These are phyloP conservation scores for Esox masquinongy DNA, from an alignment of 2,797 vertebrate genomes.

Conservation along the genomic window DNA sequence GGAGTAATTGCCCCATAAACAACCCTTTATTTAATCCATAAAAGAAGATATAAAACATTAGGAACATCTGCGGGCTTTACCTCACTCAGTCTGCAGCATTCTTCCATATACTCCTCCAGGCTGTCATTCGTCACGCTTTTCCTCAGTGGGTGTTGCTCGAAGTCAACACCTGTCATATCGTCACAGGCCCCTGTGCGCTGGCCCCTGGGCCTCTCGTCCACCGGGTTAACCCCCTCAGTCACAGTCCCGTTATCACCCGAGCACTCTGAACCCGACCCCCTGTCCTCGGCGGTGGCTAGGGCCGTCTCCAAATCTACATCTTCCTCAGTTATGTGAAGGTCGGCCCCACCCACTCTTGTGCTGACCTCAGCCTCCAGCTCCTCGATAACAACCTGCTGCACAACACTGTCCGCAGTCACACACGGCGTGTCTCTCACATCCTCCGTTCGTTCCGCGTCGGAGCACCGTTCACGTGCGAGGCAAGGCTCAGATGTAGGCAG, in stretches of 20 bases:
- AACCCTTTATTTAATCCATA: background rate
- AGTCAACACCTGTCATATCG: slow-evolving; percentile 51
- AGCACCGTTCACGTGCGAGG: slow-evolving; percentile 46
- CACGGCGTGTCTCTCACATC: slow-evolving; percentile 16
- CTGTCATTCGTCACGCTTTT: slow-evolving; percentile 79
- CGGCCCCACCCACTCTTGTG: slow-evolving; percentile 19
- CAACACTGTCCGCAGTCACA: slow-evolving; percentile 6
- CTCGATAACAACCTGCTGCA: slow-evolving; percentile 3
- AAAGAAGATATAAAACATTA: background rate
- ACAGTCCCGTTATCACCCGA: slow-evolving; percentile 23
- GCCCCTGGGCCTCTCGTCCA: slow-evolving; percentile 48
- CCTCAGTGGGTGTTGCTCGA: slow-evolving; percentile 62
- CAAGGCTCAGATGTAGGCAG: slow-evolving; percentile 55
- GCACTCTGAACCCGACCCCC: slow-evolving; percentile 29
- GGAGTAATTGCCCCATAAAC: background rate
- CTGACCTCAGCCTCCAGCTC: slow-evolving; percentile 17
- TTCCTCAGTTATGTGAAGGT: slow-evolving; percentile 36
- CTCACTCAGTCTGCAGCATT: slow-evolving; percentile 87
- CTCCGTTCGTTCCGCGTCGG: slow-evolving; percentile 49
- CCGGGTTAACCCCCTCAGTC: slow-evolving; percentile 29
- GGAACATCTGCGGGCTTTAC: slow-evolving; percentile 57
- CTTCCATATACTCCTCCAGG: slow-evolving; percentile 86
- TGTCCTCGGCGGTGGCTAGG: slow-evolving; percentile 24
- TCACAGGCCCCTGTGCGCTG: slow-evolving; percentile 48
- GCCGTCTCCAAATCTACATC: slow-evolving; percentile 37